Conservation (phyloP, 53 echinoderm and acorn worm genomes). For the Arbacia lixula region DNA sequence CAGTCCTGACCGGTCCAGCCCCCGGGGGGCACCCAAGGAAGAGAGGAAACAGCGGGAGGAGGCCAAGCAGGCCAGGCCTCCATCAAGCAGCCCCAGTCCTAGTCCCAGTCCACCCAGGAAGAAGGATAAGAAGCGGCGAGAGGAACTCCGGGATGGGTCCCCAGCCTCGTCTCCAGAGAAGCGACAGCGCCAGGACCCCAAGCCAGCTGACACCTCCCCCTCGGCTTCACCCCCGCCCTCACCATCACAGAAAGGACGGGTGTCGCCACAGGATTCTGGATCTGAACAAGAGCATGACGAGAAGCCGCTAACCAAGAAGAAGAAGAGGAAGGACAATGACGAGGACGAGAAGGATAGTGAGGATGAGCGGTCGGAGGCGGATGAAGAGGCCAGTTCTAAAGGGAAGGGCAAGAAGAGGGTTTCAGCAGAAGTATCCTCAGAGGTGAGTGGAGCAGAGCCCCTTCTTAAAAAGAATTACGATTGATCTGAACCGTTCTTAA, state of each 20-base stretch:
- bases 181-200: background rate
- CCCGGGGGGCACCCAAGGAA: background rate
- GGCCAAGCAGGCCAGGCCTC: background rate
- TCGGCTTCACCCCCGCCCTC: conserved; percentile 28
- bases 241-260: too few species aligned
- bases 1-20: background rate
- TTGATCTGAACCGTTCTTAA: too few species aligned
- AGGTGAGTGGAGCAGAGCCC: too few species aligned
- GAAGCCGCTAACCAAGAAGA: conserved; percentile 77
- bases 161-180: conserved; percentile 26
- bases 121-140: conserved; percentile 29
- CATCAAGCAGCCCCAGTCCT: background rate
- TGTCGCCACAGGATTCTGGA: background rate
- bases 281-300: conserved; percentile 64
- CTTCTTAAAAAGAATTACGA: too few species aligned
- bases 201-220: background rate
- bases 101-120: conserved; percentile 51
- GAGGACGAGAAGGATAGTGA: conserved; percentile 54
- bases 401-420: conserved; percentile 39
- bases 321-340: conserved; percentile 66
- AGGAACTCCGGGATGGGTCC: conserved; percentile 9
- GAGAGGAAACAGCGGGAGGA: conserved; percentile 21
- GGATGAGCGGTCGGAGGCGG: conserved; percentile 20
- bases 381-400: background rate
- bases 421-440: conserved; percentile 69